Evolutionary conservation across 2,797 vertebrate genomes (phyloP).

Genomic region (Peromyscus eremicus): DNA sequence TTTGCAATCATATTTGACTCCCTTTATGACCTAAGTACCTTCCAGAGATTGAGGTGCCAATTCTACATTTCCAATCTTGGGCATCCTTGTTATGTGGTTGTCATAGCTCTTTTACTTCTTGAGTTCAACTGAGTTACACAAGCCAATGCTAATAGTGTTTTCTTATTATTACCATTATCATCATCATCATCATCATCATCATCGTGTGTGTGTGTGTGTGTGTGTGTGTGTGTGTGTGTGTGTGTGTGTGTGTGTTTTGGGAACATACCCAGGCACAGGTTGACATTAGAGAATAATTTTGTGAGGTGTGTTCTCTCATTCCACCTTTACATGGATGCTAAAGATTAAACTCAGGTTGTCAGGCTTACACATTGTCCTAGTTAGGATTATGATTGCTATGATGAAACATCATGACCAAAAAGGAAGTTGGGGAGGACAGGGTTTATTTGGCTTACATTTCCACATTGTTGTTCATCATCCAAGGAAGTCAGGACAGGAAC

Average conservation of each 20-base stretch:
- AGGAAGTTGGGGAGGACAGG: background rate
- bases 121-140: background rate
- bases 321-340: background rate
- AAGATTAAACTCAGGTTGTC: background rate
- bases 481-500: background rate
- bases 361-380: background rate
- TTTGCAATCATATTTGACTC: background rate
- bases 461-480: background rate
- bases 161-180: background rate
- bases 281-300: background rate
- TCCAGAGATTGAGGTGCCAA: background rate
- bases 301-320: background rate
- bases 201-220: background rate
- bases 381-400: background rate
- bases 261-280: background rate
- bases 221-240: background rate
- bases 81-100: background rate
- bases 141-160: background rate
- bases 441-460: background rate
- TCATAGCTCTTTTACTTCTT: background rate
- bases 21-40: background rate
- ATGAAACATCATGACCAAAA: background rate
- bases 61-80: background rate
- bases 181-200: no score
- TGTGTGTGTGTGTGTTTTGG: background rate